Evolutionary conservation across 1,140 invertebrate genomes (phyloP).

Genomic region (Panulirus ornatus): DNA sequence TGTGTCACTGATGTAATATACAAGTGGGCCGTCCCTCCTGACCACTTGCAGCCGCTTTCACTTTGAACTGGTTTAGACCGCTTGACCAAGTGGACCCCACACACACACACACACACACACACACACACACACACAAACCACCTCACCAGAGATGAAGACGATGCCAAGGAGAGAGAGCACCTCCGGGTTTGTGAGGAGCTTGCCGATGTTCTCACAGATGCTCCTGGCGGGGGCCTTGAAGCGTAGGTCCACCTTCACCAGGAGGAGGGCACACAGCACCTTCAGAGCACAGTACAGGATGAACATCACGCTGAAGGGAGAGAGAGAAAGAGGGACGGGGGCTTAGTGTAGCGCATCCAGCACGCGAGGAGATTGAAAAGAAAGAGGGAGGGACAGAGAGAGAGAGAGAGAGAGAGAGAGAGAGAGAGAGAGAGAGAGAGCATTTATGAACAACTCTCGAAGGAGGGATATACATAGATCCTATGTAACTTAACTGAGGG

Average conservation of each 20-base stretch:
- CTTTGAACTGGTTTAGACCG: too few species aligned
- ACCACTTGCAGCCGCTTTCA: too few species aligned
- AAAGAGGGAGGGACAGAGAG: too few species aligned
- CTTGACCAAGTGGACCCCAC: too few species aligned
- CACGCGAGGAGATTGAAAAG: background rate
- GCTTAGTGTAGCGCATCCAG: background rate
- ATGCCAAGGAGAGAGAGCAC: constrained; percentile 47
- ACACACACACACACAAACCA: background rate
- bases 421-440: too few species aligned
- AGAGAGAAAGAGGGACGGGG: background rate
- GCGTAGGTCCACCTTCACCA: constrained; percentile 62
- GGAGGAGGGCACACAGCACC: constrained; percentile 63
- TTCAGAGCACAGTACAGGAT: constrained; percentile 61
- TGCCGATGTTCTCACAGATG: constrained; percentile 52
- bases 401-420: background rate
- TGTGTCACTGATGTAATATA: too few species aligned
- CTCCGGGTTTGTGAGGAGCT: constrained; percentile 50
- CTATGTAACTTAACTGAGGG: too few species aligned
- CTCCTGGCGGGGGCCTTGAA: constrained; percentile 60
- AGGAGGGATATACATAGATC: too few species aligned
- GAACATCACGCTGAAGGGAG: constrained; percentile 59
- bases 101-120: background rate
- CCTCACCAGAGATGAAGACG: constrained; percentile 67
- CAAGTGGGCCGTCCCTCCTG: too few species aligned
- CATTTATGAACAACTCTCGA: too few species aligned